Conservation (phyloP, 37 sponge, comb jelly and placozoan genomes). For the Chondrilla cf. caribensis region DNA sequence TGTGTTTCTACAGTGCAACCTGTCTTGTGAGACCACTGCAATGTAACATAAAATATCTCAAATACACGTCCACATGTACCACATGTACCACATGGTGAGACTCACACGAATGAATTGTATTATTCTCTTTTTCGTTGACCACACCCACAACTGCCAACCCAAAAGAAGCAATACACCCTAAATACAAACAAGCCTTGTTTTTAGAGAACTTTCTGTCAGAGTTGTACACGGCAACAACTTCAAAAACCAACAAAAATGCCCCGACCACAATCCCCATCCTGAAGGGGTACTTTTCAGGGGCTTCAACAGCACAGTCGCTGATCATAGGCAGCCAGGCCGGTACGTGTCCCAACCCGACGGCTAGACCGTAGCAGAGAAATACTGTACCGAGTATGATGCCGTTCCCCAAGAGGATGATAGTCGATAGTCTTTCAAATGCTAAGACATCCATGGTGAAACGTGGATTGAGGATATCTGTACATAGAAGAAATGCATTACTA, state of each 20-base stretch:
- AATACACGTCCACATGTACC: too few relatives aligned
- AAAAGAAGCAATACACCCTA: background rate
- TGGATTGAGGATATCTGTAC: too few relatives aligned
- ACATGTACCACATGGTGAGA: too few relatives aligned
- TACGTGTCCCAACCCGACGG: conserved; percentile 65
- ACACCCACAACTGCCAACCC: conserved; percentile 18
- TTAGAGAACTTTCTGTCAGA: conserved; percentile 20
- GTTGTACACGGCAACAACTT: conserved; percentile 30
- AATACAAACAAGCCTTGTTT: conserved; percentile 8
- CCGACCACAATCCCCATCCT: conserved; percentile 62
- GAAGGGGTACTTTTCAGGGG: conserved; percentile 80
- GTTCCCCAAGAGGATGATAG: background rate
- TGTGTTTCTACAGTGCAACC: too few relatives aligned
- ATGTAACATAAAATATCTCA: too few relatives aligned
- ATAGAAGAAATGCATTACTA: too few relatives aligned
- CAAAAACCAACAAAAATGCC: conserved; percentile 26
- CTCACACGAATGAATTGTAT: conserved; percentile 10
- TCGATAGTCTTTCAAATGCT: background rate
- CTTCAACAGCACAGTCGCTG: conserved; percentile 74
- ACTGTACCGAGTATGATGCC: conserved; percentile 38
- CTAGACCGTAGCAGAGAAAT: conserved; percentile 71
- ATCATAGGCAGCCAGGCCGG: conserved; percentile 86
- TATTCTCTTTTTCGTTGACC: conserved; percentile 63
- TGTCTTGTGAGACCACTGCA: too few relatives aligned
- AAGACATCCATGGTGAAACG: conserved; percentile 2